These are phyloP conservation scores for Saccostrea echinata DNA, from an alignment of 1,140 invertebrate genomes.

Conservation along the genomic window DNA sequence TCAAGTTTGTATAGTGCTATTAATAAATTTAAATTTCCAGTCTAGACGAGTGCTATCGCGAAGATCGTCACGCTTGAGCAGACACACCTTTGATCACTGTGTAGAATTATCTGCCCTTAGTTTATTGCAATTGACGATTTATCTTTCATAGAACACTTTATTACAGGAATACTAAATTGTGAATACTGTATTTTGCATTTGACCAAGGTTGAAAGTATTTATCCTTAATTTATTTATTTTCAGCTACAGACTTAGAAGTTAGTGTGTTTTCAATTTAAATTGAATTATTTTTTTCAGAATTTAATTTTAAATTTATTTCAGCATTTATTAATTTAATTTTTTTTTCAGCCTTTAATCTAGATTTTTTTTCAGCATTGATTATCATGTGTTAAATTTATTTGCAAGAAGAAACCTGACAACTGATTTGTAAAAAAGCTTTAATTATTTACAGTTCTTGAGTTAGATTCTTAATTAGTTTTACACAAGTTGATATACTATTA, in stretches of 20 bases:
- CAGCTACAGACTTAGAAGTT: neutral
- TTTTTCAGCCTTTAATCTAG: neutral
- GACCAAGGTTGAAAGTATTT: neutral
- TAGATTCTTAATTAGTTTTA: neutral
- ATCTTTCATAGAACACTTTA: too few species aligned
- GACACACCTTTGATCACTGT: neutral
- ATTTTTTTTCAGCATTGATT: neutral
- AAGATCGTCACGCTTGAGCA: slow-evolving; percentile 30
- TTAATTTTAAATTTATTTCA: neutral
- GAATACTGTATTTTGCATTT: neutral
- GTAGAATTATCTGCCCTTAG: too few species aligned
- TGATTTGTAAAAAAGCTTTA: neutral
- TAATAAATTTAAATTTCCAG: neutral
- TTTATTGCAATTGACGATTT: too few species aligned
- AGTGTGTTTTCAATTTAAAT: neutral
- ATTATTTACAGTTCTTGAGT: neutral
- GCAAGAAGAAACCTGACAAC: neutral
- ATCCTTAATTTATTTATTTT: neutral
- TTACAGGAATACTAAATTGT: too few species aligned
- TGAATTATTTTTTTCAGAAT: neutral
- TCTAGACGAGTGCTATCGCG: neutral
- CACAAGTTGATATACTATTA: neutral
- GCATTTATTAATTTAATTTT: neutral
- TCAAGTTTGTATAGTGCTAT: too few species aligned
- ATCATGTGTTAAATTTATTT: neutral